These are phyloP conservation scores for Brachionus sp. DNA, from an alignment of 1,140 invertebrate genomes.

Conservation along the genomic window DNA sequence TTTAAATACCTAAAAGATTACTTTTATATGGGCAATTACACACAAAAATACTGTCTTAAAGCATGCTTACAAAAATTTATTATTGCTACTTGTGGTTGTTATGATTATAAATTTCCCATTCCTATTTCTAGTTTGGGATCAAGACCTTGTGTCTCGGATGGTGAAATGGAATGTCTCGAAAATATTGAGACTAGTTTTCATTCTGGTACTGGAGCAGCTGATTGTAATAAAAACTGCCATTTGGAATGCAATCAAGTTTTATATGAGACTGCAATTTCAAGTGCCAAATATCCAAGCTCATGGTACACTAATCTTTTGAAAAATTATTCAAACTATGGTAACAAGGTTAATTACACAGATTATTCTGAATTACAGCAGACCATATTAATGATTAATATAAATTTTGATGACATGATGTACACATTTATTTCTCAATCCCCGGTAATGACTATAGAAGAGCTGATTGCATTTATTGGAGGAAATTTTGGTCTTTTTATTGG, in stretches of 20 bases:
- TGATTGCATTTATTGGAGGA: constrained; percentile 3
- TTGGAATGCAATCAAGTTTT: background rate
- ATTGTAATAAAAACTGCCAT: background rate
- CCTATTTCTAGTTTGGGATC: background rate
- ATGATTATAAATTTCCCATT: background rate
- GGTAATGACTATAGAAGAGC: background rate
- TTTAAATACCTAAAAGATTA: background rate
- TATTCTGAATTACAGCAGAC: background rate
- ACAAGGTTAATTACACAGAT: background rate
- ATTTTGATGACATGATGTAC: constrained; percentile 25
- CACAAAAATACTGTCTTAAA: background rate
- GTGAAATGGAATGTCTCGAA: background rate
- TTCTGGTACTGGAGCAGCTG: background rate
- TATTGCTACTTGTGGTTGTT: background rate
- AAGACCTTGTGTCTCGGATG: background rate
- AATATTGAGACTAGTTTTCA: background rate
- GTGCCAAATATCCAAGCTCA: background rate
- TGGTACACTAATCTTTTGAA: background rate
- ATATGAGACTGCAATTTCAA: background rate
- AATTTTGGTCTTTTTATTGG: constrained; percentile 28
- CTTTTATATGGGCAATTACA: background rate
- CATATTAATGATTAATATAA: constrained; percentile 11
- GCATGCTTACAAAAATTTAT: constrained; percentile 6
- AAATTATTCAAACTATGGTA: background rate
- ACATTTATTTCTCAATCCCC: background rate